phyloP scores from a whole-genome alignment of 2,797 vertebrate genomes.

The Poeciliopsis paucimaculata region DNA sequence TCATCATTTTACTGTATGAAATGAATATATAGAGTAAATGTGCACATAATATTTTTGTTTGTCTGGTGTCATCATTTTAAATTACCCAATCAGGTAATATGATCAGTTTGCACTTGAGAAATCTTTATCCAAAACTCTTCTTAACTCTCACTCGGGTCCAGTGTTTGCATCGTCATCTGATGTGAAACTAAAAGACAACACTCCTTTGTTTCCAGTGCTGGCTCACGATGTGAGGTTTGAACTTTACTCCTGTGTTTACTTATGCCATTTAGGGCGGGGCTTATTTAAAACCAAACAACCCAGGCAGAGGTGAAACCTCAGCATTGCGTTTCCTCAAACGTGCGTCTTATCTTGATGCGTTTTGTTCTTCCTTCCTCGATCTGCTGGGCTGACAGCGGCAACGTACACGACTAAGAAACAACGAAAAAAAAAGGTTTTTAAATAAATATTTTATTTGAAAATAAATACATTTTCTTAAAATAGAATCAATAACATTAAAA shows the following conservation, averaged over 20 bases:
- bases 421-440: slow-evolving; percentile 65
- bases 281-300: neutral
- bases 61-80: neutral
- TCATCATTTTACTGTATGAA: neutral
- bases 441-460: slow-evolving; percentile 90
- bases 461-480: slow-evolving; percentile 88
- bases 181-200: neutral
- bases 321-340: neutral
- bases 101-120: neutral
- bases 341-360: neutral
- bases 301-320: neutral
- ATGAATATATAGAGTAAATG: neutral
- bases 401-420: slow-evolving; percentile 20
- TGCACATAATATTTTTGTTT: neutral
- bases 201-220: neutral
- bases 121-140: neutral
- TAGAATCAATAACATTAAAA: slow-evolving; percentile 86
- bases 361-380: neutral
- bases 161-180: neutral
- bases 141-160: neutral
- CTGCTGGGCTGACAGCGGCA: rapidly evolving
- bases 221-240: neutral
- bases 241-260: neutral
- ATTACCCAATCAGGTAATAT: neutral
- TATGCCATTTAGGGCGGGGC: neutral